Conservation (phyloP, 2,113 vertebrate species). For the Cryptotis parvus region DNA sequence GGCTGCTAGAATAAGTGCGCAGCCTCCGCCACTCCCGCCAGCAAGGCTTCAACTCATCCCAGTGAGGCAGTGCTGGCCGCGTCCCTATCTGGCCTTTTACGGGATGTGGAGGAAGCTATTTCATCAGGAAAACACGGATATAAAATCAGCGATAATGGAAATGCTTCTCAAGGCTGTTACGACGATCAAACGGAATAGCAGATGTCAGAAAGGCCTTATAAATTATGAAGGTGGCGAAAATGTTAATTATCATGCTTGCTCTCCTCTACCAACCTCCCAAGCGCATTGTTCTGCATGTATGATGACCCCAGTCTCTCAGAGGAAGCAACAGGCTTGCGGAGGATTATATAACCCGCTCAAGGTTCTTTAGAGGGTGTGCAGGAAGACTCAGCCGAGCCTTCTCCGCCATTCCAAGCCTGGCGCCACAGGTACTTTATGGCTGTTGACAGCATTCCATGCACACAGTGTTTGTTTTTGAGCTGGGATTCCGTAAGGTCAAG, state of each 20-base stretch:
- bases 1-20: no score
- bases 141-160: background rate
- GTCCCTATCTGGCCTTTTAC: background rate
- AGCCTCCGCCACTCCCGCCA: no score
- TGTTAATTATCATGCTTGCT: constrained; percentile 44
- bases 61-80: no score
- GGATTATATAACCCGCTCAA: constrained; percentile 51
- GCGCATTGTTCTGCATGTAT: constrained; percentile 12
- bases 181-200: constrained; percentile 14
- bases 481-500: no score
- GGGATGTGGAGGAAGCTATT: background rate
- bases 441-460: no score
- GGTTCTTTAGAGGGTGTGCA: constrained; percentile 37
- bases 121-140: constrained; percentile 33
- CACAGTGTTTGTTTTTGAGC: no score
- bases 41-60: no score
- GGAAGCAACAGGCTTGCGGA: constrained; percentile 55
- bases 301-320: constrained; percentile 44
- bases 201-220: constrained; percentile 29
- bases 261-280: constrained; percentile 30
- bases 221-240: constrained; percentile 50
- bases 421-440: no score
- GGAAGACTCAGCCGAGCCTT: background rate
- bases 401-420: no score
- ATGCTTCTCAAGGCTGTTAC: background rate